These are phyloP conservation scores for Drosophila punjabiensis DNA, from an alignment of 1,140 invertebrate genomes.

Conservation along the genomic window DNA sequence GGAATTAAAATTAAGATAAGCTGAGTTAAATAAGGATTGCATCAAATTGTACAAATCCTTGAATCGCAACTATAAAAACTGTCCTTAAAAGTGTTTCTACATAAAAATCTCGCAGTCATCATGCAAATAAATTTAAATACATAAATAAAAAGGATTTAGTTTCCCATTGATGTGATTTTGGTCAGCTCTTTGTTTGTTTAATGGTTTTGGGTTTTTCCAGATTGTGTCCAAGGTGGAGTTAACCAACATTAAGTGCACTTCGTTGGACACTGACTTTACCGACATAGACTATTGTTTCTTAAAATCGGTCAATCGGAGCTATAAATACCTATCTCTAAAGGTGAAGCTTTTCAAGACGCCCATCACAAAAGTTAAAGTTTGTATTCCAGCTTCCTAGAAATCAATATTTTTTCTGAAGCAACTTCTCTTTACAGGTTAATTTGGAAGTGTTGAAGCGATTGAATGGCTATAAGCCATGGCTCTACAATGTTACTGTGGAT, in stretches of 20 bases:
- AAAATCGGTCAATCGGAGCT: slow-evolving; percentile 22
- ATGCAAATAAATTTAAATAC: too few species aligned
- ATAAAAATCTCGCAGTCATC: too few species aligned
- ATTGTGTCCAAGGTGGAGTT: neutral
- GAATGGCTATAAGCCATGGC: slow-evolving; percentile 25
- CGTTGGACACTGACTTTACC: neutral
- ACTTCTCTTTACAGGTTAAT: neutral
- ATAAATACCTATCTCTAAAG: slow-evolving; percentile 23
- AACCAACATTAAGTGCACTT: neutral
- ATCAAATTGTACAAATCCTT: too few species aligned
- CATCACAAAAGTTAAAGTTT: slow-evolving; percentile 10
- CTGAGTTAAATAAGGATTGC: too few species aligned
- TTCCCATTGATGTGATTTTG: too few species aligned
- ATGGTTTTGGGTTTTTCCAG: neutral
- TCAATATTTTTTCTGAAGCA: neutral
- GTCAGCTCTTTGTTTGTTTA: too few species aligned
- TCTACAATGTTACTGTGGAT: slow-evolving; percentile 33
- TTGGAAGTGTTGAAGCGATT: neutral
- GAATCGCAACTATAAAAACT: too few species aligned
- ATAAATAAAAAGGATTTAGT: too few species aligned
- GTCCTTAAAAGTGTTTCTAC: too few species aligned
- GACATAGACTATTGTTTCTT: neutral
- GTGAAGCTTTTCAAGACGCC: slow-evolving; percentile 7
- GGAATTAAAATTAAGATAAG: too few species aligned
- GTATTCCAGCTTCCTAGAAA: neutral